Base-by-base conservation (phyloP, 2,888 invertebrate genomes). In the Spodoptera exigua region DNA sequence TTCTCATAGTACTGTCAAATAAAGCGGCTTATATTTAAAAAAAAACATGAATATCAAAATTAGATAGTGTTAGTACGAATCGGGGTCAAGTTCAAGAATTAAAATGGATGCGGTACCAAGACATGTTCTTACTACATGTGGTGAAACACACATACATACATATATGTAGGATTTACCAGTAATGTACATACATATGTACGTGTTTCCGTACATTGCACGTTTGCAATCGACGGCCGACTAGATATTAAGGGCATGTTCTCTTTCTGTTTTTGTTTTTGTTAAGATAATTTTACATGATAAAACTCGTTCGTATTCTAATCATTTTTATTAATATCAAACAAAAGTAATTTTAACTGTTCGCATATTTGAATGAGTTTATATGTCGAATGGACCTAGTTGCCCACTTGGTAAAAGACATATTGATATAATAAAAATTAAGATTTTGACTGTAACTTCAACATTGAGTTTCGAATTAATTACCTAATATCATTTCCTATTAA, bases 61-160 rank as follows among this genome's bases (percentile, higher is more conserved):
- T 21, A 66, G 45, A 49, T 39, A 47, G 41, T 36, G 47, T 44
- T 34, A 13, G n/a, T 40, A 40, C 58, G 46, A 72, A 57, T 41
- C 40, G 2, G 73, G 73, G 71, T 64, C 71, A 71, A 71, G 71
- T 57, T 68, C 54, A 39, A 5, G 34, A 10, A 40, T 44, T 54
- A 61, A 70, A 58, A 41, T 55, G 56, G 52, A 47, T 41, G 35
- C 12, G 36, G 47, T 52, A 60, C 52, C 13, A 60, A 45, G 44
- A 54, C 37, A 51, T 48, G 45, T 43, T 21, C 13, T 3, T 17
- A 11, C 40, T 11, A 34, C 45, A 36, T 27, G 45, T 71, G 57
- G 45, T 46, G 68, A 71, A 72, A 70, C 55, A 41, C 40, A n/a
- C 11, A 62, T 40, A 70, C 55, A 41, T 39, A n/a, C 11, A 62